Evolutionary conservation across 2,888 invertebrate genomes (phyloP), one percentile per base, ranked within the genome.

Genomic region (Coenonympha glycerion): DNA sequence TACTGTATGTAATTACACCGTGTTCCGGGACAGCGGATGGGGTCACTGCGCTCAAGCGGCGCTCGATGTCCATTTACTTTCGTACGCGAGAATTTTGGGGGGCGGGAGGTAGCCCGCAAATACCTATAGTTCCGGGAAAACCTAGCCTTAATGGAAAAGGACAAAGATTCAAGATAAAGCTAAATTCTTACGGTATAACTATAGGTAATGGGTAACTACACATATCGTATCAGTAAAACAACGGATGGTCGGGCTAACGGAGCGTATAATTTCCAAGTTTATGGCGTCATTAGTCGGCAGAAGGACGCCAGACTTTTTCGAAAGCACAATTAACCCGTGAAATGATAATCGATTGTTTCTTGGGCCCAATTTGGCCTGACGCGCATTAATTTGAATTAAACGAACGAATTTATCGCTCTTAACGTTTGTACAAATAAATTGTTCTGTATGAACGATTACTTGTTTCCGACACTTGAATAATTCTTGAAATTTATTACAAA

Each of bases 241-340:
- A 73, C 74, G 73, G 79, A 70, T 66, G 73, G 67, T 62, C 56
- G 63, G 62, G 60, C 66, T 71, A 79, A 73, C 77, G 71, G 77
- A 77, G 70, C 84, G 79, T 79, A 70, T 79, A 79, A 83, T 82
- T 79, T 73, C 68, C 68, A 63, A 76, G 67, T 83, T 83, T 82
- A 83, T 79, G 66, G 78, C 71, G 68, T 78, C 79, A 84, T 83
- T 82, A 82, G 74, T 69, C 69, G 68, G 69, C 70, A 74, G 71
- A 68, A 73, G 76, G 70, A 69, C 60, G 62, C 65, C 64, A 67
- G 69, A 69, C 74, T 78, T 81, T 82, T 81, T 63, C 59, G 60
- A 76, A 72, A 69, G 74, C 69, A 69, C 77, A 83, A 84, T 83
- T 83, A 84, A 77, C 71, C 69, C 71, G 73, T 73, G 80, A 76